Base-by-base conservation (phyloP, 2,113 vertebrate species). In the Miniopterus natalensis region DNA sequence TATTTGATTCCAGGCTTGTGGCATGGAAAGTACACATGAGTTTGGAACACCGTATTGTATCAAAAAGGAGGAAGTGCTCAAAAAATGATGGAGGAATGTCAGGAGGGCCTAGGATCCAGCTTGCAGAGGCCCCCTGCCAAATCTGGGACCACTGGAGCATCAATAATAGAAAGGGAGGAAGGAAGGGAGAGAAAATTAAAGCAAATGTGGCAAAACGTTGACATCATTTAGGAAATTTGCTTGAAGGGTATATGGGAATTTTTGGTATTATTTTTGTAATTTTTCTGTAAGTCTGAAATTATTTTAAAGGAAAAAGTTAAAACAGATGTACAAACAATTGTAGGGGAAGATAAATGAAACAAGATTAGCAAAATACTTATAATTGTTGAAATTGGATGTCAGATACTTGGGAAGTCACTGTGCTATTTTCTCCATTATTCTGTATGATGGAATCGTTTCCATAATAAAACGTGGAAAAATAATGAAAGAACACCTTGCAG, bases 211-310 rank as follows among this genome's bases (percentile, higher is more conserved):
- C 23, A 84, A 61, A 91, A 74, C 74, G 40, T 81, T 79, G 90
- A 49, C 12, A 83, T 85, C 23, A 85, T 88, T 59, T 90, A 17
- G 23, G 63, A 36, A 96, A 75, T 93, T 40, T 77, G 10, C 3
- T 18, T 42, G 47, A 93, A 45, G 0, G 1, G 25, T 25, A 47
- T 17, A 88, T 31, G 2, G 23, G 4, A 91, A 84, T 59, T 78
- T 68, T 51, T 12, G 36, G 36, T 11, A 71, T 74, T 80, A 66
- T 53, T 93, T 93, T 53, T 75, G 8, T 18, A 90, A 59, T 65
- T 79, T 94, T 93, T 92, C 40, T 57, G 7, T 65, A 74, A 57
- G 2, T 63, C 17, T 90, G 8, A 93, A 96, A 89, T 80, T 4
- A 92, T 86, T 89, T 88, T 53, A 86, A 89, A 93, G 73, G 25